These are phyloP conservation scores for Pelvicachromis taeniatus DNA, from an alignment of 2,113 vertebrate species.

Conservation along the genomic window DNA sequence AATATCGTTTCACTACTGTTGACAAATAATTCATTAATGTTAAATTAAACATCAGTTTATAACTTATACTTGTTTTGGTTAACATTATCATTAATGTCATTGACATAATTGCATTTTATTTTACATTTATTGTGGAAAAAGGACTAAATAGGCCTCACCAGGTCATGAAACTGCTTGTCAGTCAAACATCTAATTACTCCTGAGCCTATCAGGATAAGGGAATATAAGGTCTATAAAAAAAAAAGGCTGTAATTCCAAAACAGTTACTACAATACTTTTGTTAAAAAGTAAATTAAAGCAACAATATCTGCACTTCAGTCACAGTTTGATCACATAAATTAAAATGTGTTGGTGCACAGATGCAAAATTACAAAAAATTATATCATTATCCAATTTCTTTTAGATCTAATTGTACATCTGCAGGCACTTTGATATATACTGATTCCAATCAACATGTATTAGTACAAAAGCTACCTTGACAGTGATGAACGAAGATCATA, in stretches of 20 bases:
- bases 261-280: neutral
- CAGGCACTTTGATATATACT: neutral
- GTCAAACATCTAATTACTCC: neutral
- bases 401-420: neutral
- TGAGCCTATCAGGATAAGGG: neutral
- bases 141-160: neutral
- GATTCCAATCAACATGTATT: neutral
- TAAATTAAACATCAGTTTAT: neutral
- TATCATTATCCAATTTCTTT: neutral
- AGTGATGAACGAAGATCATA: neutral
- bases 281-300: neutral
- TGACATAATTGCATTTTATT: neutral
- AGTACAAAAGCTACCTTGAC: neutral
- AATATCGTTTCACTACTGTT: neutral
- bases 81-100: neutral
- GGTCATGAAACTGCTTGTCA: neutral
- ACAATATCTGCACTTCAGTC: neutral
- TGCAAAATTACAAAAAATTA: neutral
- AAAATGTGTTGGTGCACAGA: neutral
- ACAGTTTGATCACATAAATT: neutral
- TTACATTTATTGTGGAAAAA: fast-evolving
- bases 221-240: neutral
- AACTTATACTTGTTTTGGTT: neutral
- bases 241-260: neutral
- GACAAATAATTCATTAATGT: neutral